These are phyloP conservation scores for Lycia hirtaria DNA, from an alignment of 2,888 invertebrate species.

Conservation along the genomic window DNA sequence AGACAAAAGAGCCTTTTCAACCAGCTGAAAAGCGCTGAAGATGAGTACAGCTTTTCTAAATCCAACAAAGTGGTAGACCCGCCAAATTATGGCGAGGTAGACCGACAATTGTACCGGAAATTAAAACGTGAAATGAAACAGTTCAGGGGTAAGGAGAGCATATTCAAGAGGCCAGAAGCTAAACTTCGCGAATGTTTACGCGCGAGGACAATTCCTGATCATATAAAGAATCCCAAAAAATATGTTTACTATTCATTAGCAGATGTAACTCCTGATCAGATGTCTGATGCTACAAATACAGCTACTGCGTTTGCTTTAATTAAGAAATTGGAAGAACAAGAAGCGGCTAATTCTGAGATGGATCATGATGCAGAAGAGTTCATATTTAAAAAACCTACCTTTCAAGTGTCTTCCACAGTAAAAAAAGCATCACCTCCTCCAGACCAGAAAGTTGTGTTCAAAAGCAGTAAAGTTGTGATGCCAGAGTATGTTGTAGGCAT, in stretches of 20 bases:
- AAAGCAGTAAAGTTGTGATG: constrained; percentile 90
- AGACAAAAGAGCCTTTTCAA: constrained; percentile 90
- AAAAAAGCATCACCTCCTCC: constrained; percentile 49
- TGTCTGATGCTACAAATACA: constrained; percentile 92
- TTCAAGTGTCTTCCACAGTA: constrained; percentile 65
- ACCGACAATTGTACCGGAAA: constrained; percentile 66
- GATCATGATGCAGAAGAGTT: constrained; percentile 60
- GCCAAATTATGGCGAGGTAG: constrained; percentile 65
- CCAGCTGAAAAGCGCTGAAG: constrained; percentile 88
- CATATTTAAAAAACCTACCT: constrained; percentile 75
- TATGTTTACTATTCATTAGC: constrained; percentile 93
- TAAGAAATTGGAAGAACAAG: constrained; percentile 87
- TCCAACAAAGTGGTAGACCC: constrained; percentile 60
- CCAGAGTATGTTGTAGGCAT: constrained; percentile 93
- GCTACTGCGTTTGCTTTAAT: constrained; percentile 92
- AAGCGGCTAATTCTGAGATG: constrained; percentile 50
- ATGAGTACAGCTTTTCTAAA: constrained; percentile 74
- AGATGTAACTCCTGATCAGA: constrained; percentile 90
- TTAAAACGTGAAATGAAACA: constrained; percentile 84
- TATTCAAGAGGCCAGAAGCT: constrained; percentile 90
- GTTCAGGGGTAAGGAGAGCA: constrained; percentile 90
- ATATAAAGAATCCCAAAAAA: constrained; percentile 91
- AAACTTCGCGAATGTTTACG: constrained; percentile 86
- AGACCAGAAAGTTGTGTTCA: constrained; percentile 79
- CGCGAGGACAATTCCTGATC: constrained; percentile 69